phyloP scores from a whole-genome alignment of 2,113 vertebrate genomes.

The Xyrauchen texanus region DNA sequence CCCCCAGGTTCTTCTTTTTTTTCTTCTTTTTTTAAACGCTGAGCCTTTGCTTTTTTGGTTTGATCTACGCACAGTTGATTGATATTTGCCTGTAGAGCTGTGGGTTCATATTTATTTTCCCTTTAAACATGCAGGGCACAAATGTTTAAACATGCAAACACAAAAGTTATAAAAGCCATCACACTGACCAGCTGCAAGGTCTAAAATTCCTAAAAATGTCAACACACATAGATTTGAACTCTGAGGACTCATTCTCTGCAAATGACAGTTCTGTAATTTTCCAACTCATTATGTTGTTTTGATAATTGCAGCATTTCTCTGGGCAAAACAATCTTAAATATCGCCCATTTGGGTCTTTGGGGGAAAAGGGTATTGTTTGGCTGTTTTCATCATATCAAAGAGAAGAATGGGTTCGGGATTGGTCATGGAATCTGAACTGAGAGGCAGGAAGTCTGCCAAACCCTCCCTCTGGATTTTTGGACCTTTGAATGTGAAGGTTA shows the following conservation, averaged over 20 bases:
- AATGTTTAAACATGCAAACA: no score
- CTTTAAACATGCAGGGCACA: slow-evolving; percentile 42
- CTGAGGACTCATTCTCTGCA: neutral
- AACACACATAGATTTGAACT: slow-evolving; percentile 19
- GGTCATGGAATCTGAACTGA: slow-evolving; percentile 46
- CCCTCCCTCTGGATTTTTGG: slow-evolving; percentile 42
- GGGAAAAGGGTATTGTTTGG: slow-evolving; percentile 46
- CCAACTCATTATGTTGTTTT: slow-evolving; percentile 28
- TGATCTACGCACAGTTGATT: no score
- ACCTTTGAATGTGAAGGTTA: slow-evolving; percentile 32
- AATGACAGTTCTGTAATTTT: slow-evolving; percentile 30
- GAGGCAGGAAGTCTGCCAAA: slow-evolving; percentile 48
- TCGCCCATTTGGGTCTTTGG: slow-evolving; percentile 32
- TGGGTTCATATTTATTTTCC: slow-evolving; percentile 48
- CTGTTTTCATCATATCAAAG: slow-evolving; percentile 37
- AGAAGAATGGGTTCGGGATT: slow-evolving; percentile 43
- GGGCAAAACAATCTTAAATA: slow-evolving; percentile 19
- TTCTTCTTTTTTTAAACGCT: no score
- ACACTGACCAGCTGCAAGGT: slow-evolving; percentile 15
- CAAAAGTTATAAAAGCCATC: slow-evolving; percentile 19
- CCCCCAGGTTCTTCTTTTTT: no score
- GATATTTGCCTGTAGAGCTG: neutral
- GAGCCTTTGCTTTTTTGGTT: no score
- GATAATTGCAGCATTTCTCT: slow-evolving; percentile 37
- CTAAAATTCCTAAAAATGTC: neutral